Percentiles rank a stretch among this genome's conserved stretches.
Conservation (phyloP, 2,113 vertebrate genomes). For the Xiphophorus hellerii region DNA sequence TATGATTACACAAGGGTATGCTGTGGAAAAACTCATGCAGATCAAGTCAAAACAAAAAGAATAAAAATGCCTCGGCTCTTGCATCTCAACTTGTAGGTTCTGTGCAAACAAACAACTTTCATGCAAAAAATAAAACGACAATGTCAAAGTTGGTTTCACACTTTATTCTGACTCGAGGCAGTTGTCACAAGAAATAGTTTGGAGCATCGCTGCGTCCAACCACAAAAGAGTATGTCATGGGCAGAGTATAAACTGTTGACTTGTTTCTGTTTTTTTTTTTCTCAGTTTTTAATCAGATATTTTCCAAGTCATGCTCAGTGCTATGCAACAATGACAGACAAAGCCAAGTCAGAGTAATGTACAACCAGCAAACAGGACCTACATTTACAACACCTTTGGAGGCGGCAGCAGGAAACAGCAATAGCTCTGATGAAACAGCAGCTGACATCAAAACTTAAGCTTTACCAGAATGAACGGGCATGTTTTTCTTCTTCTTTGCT, state of each 20-base stretch:
- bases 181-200: neutral
- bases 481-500: neutral
- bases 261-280: neutral
- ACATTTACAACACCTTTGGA: constrained; percentile 32
- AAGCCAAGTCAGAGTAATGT: neutral
- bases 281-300: neutral
- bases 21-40: neutral
- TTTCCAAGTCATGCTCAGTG: neutral
- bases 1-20: too few species aligned
- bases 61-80: neutral
- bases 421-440: constrained; percentile 30
- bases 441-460: neutral
- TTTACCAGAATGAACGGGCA: neutral
- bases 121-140: neutral
- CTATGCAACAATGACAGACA: neutral
- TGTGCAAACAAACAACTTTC: neutral
- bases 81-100: neutral
- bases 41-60: neutral
- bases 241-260: neutral
- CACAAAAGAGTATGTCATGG: neutral
- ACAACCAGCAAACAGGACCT: neutral
- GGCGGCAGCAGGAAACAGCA: constrained; percentile 45
- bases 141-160: neutral
- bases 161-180: neutral
- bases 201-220: neutral